Percentiles rank a stretch among this genome's conserved stretches.
Conservation (phyloP, 2,113 vertebrate genomes). For the Poeciliopsis prolifica region DNA sequence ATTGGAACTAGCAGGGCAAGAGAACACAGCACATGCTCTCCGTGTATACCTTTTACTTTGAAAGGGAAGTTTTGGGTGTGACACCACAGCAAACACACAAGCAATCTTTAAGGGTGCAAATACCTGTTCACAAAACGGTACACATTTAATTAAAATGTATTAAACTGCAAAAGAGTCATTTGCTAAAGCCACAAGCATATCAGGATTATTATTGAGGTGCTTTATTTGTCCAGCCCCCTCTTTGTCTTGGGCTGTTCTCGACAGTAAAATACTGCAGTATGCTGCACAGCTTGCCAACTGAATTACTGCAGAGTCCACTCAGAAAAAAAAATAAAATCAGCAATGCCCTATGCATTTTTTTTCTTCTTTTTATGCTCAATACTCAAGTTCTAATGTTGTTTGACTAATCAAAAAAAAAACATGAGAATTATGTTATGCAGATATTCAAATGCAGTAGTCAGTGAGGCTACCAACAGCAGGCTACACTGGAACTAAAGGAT, state of each 20-base stretch:
- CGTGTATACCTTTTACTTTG: too few relatives aligned
- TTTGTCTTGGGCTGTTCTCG: slow-evolving; percentile 11
- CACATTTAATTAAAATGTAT: too few relatives aligned
- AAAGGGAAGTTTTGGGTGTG: too few relatives aligned
- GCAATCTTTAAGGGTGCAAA: not conserved
- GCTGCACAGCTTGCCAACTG: slow-evolving; percentile 38
- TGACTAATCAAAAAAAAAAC: not conserved
- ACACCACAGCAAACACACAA: not conserved
- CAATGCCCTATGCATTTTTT: not conserved
- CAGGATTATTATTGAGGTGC: not conserved
- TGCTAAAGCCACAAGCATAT: too few relatives aligned
- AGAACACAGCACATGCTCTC: too few relatives aligned
- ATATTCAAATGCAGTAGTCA: slow-evolving; percentile 21
- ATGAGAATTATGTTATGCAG: not conserved
- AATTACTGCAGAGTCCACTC: slow-evolving; percentile 36
- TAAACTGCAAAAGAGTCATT: too few relatives aligned
- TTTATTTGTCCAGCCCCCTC: slow-evolving; percentile 21
- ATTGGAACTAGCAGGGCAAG: too few relatives aligned
- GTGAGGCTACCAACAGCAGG: slow-evolving; percentile 32
- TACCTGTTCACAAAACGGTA: not conserved
- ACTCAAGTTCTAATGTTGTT: not conserved
- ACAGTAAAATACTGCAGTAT: slow-evolving; percentile 47
- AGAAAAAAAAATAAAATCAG: slow-evolving; percentile 7
- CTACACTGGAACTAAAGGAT: slow-evolving; percentile 36
- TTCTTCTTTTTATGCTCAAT: not conserved